Conservation (phyloP, 2,113 vertebrate species). For the Salvelinus namaycush region DNA sequence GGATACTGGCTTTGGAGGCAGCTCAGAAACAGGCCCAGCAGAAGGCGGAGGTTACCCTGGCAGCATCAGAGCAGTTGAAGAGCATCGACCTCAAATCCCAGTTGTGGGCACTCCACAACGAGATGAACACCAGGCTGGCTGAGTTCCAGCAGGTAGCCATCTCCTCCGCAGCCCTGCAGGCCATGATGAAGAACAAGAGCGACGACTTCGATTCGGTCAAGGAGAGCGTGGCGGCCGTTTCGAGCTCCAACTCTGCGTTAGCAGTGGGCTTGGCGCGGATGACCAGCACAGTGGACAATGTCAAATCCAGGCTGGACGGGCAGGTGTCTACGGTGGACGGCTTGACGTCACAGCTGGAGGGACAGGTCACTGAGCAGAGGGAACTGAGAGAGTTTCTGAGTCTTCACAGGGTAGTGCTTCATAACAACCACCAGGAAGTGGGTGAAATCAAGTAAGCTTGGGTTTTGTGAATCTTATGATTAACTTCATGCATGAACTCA, state of each 20-base stretch:
- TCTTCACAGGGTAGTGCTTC: conserved; percentile 25
- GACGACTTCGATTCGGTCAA: conserved; percentile 42
- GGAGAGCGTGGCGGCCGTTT: conserved; percentile 30
- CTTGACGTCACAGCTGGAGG: conserved; percentile 28
- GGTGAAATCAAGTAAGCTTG: conserved; percentile 42
- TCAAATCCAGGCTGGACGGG: conserved; percentile 32
- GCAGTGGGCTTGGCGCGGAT: conserved; percentile 34
- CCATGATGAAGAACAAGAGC: conserved; percentile 38
- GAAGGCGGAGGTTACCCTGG: conserved; percentile 38
- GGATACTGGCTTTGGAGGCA: conserved; percentile 42
- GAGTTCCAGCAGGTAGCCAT: conserved; percentile 39
- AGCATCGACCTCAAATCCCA: conserved; percentile 39
- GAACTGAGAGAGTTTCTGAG: conserved; percentile 29
- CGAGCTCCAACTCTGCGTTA: conserved; percentile 38
- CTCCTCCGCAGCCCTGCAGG: conserved; percentile 34
- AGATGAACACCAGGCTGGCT: conserved; percentile 39
- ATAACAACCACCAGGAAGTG: conserved; percentile 28
- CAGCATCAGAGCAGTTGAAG: conserved; percentile 38
- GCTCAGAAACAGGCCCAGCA: conserved; percentile 36
- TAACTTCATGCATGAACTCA: background rate
- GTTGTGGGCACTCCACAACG: conserved; percentile 42
- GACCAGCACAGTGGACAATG: conserved; percentile 18
- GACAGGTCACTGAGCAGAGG: conserved; percentile 34
- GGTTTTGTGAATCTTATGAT: background rate
- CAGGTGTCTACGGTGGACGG: conserved; percentile 24